These are phyloP conservation scores for Bursaphelenchus mucronatus DNA, from an alignment of 1,140 invertebrate genomes.

Conservation along the genomic window DNA sequence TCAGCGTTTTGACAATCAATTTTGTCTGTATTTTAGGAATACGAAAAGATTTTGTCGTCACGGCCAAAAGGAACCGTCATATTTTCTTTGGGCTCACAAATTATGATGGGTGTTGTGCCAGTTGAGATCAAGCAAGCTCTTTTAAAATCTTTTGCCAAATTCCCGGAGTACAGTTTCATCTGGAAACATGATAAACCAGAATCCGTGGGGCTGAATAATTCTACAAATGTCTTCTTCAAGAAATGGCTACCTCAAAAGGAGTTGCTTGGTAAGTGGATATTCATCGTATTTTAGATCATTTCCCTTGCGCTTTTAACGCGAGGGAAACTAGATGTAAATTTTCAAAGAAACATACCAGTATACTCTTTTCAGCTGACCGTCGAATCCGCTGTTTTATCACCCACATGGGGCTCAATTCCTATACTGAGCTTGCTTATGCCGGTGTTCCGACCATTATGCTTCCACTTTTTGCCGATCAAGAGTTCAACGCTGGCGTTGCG, in stretches of 20 bases:
- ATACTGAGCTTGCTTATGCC: slow-evolving; percentile 29
- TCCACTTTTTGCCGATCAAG: slow-evolving; percentile 40
- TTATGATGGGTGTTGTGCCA: slow-evolving; percentile 11
- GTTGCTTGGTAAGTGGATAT: slow-evolving; percentile 14
- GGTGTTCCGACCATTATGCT: slow-evolving; percentile 35
- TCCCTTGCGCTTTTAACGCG: too few species aligned
- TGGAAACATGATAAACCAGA: slow-evolving; percentile 23
- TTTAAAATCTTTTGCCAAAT: slow-evolving; percentile 16
- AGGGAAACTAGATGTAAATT: too few species aligned
- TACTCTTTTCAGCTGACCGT: slow-evolving; percentile 25
- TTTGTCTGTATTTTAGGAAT: slow-evolving; percentile 10
- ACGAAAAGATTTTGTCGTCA: not conserved
- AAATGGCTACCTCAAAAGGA: slow-evolving; percentile 27
- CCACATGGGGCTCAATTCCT: slow-evolving; percentile 39
- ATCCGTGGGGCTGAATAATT: not conserved
- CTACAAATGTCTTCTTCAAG: slow-evolving; percentile 11
- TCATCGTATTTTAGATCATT: not conserved
- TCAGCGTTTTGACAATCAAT: not conserved
- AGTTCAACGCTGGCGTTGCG: slow-evolving; percentile 16
- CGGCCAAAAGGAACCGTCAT: slow-evolving; percentile 9
- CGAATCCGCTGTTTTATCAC: slow-evolving; percentile 38
- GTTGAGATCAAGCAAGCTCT: not conserved
- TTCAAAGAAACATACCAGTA: too few species aligned
- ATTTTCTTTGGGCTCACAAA: slow-evolving; percentile 25
- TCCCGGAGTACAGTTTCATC: slow-evolving; percentile 18